Evolutionary conservation across 1,140 invertebrate species (phyloP).

Genomic region (Ceratina japonica): DNA sequence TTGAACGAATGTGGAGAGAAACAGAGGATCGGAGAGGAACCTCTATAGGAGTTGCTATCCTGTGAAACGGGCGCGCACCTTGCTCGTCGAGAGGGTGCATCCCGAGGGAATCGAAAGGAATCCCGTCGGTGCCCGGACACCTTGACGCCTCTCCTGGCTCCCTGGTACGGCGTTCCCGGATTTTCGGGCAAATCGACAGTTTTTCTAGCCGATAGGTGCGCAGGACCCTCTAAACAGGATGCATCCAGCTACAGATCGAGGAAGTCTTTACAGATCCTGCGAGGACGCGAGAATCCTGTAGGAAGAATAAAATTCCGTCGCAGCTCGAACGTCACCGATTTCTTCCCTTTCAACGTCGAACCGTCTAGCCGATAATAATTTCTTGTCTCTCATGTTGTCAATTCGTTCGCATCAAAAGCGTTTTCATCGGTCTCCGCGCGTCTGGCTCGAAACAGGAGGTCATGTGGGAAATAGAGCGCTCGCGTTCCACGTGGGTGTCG

Average conservation of each 20-base stretch:
- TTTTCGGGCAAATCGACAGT: constrained; percentile 74
- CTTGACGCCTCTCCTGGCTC: constrained; percentile 54
- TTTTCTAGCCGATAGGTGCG: constrained; percentile 67
- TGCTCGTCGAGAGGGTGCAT: constrained; percentile 18
- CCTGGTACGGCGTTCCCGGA: constrained; percentile 71
- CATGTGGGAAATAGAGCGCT: constrained; percentile 23
- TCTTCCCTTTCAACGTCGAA: neutral
- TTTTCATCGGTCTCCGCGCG: constrained; percentile 43
- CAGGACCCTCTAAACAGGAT: constrained; percentile 52
- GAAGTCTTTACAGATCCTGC: neutral
- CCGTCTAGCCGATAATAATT: too few relatives aligned
- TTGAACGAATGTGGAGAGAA: neutral
- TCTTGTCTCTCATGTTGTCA: constrained; percentile 3
- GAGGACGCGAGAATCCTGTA: neutral
- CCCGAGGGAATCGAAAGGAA: constrained; percentile 41
- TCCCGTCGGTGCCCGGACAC: constrained; percentile 32
- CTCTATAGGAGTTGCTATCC: constrained; percentile 66
- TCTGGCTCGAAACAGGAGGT: constrained; percentile 41
- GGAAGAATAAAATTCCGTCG: neutral
- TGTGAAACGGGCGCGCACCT: constrained; percentile 72
- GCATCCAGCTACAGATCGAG: constrained; percentile 12
- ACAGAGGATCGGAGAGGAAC: constrained; percentile 3
- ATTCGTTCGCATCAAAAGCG: constrained; percentile 36
- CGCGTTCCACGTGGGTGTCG: neutral
- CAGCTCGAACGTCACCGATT: neutral